Evolutionary conservation across 2,888 invertebrate genomes (phyloP).

Genomic region (Standfussiana lucernea): DNA sequence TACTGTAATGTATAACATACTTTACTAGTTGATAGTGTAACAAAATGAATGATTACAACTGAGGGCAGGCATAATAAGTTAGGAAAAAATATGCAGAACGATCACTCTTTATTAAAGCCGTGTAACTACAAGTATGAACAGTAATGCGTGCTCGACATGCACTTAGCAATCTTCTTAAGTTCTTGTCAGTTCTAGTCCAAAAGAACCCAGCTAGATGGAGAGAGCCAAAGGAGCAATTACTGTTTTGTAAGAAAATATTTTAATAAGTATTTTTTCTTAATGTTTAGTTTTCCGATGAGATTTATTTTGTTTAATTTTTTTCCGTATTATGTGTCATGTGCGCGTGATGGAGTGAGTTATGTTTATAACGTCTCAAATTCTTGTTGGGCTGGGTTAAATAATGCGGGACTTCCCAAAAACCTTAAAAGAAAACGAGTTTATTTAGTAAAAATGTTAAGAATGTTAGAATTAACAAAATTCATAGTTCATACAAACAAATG

Average conservation of each 20-base stretch:
- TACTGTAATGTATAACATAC: background rate
- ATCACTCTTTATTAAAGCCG: constrained; percentile 27
- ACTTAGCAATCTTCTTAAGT: constrained; percentile 35
- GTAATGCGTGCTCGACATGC: constrained; percentile 42
- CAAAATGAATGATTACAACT: constrained; percentile 6
- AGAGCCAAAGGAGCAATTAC: background rate
- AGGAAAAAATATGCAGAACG: constrained; percentile 46
- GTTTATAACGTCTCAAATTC: background rate
- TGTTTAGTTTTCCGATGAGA: background rate
- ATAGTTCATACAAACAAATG: constrained; percentile 74
- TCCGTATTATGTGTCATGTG: background rate
- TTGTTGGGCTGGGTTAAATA: background rate
- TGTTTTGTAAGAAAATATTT: background rate
- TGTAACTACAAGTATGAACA: constrained; percentile 23
- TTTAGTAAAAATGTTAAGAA: constrained; percentile 26
- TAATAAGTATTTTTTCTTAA: background rate
- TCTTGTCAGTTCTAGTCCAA: constrained; percentile 33
- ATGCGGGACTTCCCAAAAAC: constrained; percentile 20
- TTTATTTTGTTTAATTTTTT: background rate
- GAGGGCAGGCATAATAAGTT: constrained; percentile 1
- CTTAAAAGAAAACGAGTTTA: constrained; percentile 17
- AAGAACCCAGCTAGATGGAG: background rate
- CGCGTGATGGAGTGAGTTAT: background rate
- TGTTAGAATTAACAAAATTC: constrained; percentile 58
- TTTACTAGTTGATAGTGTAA: background rate